A percentile compares a stretch with the other conserved stretches of the same genome.
phyloP scores from a whole-genome alignment of 2,888 invertebrate genomes.

The Ectemnius lituratus region DNA sequence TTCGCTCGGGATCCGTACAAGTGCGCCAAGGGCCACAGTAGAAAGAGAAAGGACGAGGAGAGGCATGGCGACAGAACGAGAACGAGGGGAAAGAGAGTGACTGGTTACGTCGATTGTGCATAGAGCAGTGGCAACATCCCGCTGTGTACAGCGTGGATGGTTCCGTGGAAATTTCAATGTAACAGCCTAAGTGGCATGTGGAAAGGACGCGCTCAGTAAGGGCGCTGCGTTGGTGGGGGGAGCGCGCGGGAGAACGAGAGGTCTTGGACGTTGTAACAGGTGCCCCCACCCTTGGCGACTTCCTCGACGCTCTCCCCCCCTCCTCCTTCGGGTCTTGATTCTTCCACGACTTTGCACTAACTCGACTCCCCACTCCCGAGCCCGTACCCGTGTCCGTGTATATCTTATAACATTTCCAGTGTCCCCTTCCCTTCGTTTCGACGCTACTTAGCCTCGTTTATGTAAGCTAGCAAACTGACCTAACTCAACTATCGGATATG shows the following conservation, averaged over 20 bases:
- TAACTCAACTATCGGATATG: constrained; percentile 59
- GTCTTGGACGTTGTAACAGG: constrained; percentile 58
- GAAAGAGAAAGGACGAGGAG: background rate
- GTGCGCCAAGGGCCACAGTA: constrained; percentile 48
- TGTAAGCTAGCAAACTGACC: constrained; percentile 67
- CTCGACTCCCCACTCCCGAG: constrained; percentile 9
- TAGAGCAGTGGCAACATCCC: constrained; percentile 37
- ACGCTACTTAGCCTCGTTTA: constrained; percentile 62
- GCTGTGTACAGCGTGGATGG: constrained; percentile 33
- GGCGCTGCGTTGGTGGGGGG: background rate
- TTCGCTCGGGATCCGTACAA: constrained; percentile 59
- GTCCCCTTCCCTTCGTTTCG: constrained; percentile 42
- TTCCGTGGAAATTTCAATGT: constrained; percentile 52
- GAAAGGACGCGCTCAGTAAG: constrained; percentile 29
- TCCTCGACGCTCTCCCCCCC: constrained; percentile 23
- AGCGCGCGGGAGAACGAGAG: constrained; percentile 8
- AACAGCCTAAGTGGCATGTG: constrained; percentile 53
- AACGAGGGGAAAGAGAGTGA: constrained; percentile 21
- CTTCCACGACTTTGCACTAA: constrained; percentile 3
- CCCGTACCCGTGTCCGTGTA: constrained; percentile 34
- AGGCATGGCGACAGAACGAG: background rate
- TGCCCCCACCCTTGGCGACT: constrained; percentile 48
- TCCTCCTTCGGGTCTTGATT: constrained; percentile 28
- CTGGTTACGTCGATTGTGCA: constrained; percentile 54
- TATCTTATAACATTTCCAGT: constrained; percentile 54